A percentile compares a stretch with the other conserved stretches of the same genome.
Evolutionary conservation across 2,797 vertebrate genomes (phyloP).

Genomic region (Otus scops): DNA sequence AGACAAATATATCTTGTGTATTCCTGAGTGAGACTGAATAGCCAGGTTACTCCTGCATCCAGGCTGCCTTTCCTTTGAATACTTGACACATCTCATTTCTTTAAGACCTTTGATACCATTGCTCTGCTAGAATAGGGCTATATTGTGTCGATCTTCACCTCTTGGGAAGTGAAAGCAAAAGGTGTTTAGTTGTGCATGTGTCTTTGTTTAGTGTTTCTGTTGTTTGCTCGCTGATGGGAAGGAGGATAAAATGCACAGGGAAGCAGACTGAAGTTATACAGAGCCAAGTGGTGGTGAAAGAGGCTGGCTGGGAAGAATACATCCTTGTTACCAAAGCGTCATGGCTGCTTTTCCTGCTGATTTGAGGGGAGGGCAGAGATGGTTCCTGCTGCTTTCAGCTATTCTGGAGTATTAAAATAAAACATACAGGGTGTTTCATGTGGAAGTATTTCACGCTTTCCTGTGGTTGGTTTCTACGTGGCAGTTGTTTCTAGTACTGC

Average conservation of each 20-base stretch:
- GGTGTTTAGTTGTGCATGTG: background rate
- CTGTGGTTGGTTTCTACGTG: background rate
- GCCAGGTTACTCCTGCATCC: background rate
- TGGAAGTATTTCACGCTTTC: background rate
- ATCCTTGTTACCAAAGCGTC: accelerated
- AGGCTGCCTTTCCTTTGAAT: background rate
- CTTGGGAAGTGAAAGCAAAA: background rate
- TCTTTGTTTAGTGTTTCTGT: background rate
- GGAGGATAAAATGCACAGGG: background rate
- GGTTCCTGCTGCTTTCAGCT: background rate
- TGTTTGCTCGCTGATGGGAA: background rate
- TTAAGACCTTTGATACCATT: background rate
- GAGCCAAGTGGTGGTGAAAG: background rate
- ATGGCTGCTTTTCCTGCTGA: background rate
- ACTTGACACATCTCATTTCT: background rate
- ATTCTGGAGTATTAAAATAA: background rate
- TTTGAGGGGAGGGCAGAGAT: background rate
- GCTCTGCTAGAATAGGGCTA: background rate
- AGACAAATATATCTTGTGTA: background rate
- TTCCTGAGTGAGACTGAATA: background rate
- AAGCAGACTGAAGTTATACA: background rate
- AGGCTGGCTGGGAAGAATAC: background rate
- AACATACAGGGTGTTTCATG: background rate
- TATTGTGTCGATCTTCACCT: background rate
- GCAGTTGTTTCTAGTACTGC: background rate